Conservation (phyloP, 2,888 invertebrate genomes). For the Pristionchus entomophagus region DNA sequence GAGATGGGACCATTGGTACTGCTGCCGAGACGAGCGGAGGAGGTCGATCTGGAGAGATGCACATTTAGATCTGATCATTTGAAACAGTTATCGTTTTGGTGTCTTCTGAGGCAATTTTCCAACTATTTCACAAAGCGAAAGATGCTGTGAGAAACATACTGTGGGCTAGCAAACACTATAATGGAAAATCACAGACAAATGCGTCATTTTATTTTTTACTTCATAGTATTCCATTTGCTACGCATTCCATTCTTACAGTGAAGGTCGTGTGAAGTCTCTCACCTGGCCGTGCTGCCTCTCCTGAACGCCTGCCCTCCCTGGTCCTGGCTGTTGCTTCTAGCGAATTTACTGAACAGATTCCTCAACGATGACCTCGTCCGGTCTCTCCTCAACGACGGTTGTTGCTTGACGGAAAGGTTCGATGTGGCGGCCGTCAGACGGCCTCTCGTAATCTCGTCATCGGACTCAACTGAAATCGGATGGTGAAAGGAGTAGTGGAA, state of each 20-base stretch:
- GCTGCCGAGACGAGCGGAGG: conserved; percentile 64
- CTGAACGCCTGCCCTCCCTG: conserved; percentile 57
- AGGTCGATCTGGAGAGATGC: conserved; percentile 66
- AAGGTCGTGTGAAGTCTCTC: no score
- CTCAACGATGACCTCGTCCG: conserved; percentile 73
- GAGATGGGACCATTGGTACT: conserved; percentile 54
- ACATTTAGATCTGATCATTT: not conserved
- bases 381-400: conserved; percentile 60
- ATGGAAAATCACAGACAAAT: no score
- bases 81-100: no score
- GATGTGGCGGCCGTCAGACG: conserved; percentile 50
- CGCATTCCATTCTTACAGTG: no score
- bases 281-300: conserved; percentile 58
- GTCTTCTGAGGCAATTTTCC: no score
- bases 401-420: conserved; percentile 52
- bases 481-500: not conserved
- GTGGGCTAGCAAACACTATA: no score
- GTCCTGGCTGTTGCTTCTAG: conserved; percentile 71
- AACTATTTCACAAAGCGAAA: no score
- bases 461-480: conserved; percentile 73
- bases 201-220: no score
- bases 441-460: conserved; percentile 73
- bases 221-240: no score
- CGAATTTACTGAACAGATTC: conserved; percentile 72
- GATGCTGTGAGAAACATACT: no score